phyloP scores from a whole-genome alignment of 2,797 vertebrate genomes.

The Gastrophryne carolinensis region DNA sequence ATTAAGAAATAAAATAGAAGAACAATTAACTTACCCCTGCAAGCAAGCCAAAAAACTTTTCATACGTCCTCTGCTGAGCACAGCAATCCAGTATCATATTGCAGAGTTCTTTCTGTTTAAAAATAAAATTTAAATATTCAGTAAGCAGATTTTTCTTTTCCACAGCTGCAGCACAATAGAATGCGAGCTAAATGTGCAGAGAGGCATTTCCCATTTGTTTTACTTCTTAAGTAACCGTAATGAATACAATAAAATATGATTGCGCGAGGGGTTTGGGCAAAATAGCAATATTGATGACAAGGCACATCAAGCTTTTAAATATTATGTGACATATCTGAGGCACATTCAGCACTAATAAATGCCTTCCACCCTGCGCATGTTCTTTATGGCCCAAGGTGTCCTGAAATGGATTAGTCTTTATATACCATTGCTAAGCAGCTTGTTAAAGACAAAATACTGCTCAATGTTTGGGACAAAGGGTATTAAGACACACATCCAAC shows the following conservation, averaged over 20 bases:
- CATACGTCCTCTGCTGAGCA: conserved; percentile 95
- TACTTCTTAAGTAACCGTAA: conserved; percentile 45
- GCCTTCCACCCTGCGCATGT: neutral
- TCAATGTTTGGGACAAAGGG: no score
- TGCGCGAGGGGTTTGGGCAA: conserved; percentile 29
- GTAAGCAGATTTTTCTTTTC: conserved; percentile 43
- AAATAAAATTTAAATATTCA: conserved; percentile 49
- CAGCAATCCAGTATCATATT: conserved; percentile 99
- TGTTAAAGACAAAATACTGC: no score
- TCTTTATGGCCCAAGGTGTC: neutral
- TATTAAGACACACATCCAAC: no score
- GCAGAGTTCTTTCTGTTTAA: conserved; percentile 91
- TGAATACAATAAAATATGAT: conserved; percentile 50
- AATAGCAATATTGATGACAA: conserved; percentile 27
- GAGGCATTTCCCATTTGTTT: conserved; percentile 43
- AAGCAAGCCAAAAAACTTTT: conserved; percentile 96
- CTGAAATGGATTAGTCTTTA: no score
- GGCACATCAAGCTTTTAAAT: conserved; percentile 8
- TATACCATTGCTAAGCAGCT: no score
- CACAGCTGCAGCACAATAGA: conserved; percentile 50
- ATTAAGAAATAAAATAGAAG: conserved; percentile 10
- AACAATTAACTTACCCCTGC: conserved; percentile 84
- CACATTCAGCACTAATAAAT: conserved; percentile 22
- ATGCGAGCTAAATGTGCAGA: conserved; percentile 32
- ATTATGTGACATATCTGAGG: conserved; percentile 32